Evolutionary conservation across 2,113 vertebrate genomes (phyloP).

Genomic region (Gadus macrocephalus): DNA sequence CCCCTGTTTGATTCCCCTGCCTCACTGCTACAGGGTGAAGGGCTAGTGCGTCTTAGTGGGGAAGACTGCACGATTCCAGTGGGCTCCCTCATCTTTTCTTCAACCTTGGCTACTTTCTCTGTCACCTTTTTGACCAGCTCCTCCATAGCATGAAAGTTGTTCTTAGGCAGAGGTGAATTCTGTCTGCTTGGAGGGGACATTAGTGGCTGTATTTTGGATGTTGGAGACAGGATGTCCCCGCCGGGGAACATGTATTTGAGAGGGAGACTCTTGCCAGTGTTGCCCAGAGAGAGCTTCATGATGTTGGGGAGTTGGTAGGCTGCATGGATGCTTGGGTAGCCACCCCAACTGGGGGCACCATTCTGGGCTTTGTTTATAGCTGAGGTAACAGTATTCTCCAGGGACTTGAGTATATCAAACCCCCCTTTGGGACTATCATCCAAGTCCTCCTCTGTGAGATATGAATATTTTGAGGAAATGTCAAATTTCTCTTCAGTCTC

Average conservation of each 20-base stretch:
- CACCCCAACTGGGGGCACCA: constrained; percentile 96
- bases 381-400: constrained; percentile 97
- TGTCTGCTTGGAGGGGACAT: constrained; percentile 87
- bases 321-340: constrained; percentile 97
- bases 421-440: constrained; percentile 96
- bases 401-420: constrained; percentile 93
- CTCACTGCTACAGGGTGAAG: constrained; percentile 89
- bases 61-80: constrained; percentile 75
- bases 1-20: constrained; percentile 78
- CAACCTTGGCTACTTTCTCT: constrained; percentile 95
- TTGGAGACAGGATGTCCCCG: constrained; percentile 82
- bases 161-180: constrained; percentile 91
- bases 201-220: constrained; percentile 81
- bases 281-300: constrained; percentile 94
- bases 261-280: constrained; percentile 82
- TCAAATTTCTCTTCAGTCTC: constrained; percentile 88
- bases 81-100: constrained; percentile 91
- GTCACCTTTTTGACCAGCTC: constrained; percentile 97
- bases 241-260: constrained; percentile 88
- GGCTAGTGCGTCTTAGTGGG: constrained; percentile 80
- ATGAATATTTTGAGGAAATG: constrained; percentile 92
- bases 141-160: constrained; percentile 97
- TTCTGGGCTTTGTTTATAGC: constrained; percentile 99
- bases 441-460: constrained; percentile 94
- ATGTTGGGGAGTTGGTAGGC: constrained; percentile 98